Evolutionary conservation across 92 coral and sea anemone species (phyloP).

Genomic region (Parazoanthus darwini): DNA sequence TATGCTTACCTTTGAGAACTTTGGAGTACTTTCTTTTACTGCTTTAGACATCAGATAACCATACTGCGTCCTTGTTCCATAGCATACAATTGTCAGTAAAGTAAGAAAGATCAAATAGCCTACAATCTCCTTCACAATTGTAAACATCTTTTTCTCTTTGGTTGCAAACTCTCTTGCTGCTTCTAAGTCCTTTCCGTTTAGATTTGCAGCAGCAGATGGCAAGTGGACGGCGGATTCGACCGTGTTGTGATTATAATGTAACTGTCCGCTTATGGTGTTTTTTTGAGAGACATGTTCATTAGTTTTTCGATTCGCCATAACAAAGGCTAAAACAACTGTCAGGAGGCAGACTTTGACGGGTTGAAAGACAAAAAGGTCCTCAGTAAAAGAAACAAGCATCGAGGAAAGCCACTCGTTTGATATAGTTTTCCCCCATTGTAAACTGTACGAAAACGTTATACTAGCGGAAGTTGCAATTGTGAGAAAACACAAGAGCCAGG

Average conservation of each 20-base stretch:
- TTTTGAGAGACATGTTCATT: neutral
- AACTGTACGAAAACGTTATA: conserved; percentile 79
- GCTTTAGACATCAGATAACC: conserved; percentile 73
- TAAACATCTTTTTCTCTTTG: conserved; percentile 75
- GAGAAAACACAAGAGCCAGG: conserved; percentile 74
- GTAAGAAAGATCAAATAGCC: conserved; percentile 55
- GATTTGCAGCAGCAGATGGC: neutral
- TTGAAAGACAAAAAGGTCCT: conserved; percentile 79
- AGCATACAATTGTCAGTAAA: conserved; percentile 65
- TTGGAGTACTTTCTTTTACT: conserved; percentile 57
- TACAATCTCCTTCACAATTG: conserved; percentile 56
- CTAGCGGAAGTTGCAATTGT: conserved; percentile 66
- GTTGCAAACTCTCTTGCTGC: conserved; percentile 58
- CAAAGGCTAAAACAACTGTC: conserved; percentile 63
- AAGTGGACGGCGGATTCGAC: neutral
- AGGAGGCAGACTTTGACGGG: conserved; percentile 77
- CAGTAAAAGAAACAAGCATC: conserved; percentile 75
- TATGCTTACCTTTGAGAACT: conserved; percentile 68
- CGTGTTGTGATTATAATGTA: neutral
- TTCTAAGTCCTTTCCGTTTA: conserved; percentile 41
- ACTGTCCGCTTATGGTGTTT: neutral
- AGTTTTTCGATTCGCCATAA: conserved; percentile 34
- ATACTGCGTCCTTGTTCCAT: conserved; percentile 70
- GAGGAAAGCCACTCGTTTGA: conserved; percentile 89
- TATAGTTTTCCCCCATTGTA: conserved; percentile 81